A percentile compares a stretch with the other conserved stretches of the same genome.
phyloP scores from a whole-genome alignment of 2,888 invertebrate genomes.

The Cordilura impudica region DNA sequence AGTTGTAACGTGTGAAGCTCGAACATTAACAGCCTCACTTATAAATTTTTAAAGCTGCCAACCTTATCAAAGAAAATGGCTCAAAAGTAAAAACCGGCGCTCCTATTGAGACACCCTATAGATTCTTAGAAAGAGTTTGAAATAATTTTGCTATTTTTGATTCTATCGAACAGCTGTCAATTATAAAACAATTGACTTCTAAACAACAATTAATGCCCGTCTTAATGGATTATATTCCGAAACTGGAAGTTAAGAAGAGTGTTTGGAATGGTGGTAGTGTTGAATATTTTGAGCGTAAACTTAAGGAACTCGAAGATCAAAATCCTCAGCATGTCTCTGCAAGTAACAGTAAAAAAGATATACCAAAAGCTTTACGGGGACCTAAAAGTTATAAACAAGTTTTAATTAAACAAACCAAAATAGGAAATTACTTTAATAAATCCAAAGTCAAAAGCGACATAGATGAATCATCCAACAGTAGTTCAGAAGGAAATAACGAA shows the following conservation, averaged over 20 bases:
- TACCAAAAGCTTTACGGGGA: constrained; percentile 70
- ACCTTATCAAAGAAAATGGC: no score
- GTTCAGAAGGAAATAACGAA: constrained; percentile 33
- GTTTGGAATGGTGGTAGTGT: constrained; percentile 79
- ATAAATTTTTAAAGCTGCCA: no score
- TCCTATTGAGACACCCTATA: no score
- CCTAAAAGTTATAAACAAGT: constrained; percentile 72
- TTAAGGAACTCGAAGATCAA: constrained; percentile 70
- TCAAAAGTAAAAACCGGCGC: no score
- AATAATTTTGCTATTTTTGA: no score
- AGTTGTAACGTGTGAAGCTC: no score
- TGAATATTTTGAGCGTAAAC: constrained; percentile 78
- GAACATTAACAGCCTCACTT: no score
- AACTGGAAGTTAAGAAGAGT: constrained; percentile 76
- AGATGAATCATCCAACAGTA: constrained; percentile 30
- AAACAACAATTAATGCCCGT: constrained; percentile 79
- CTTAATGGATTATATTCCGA: constrained; percentile 80
- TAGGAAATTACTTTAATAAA: constrained; percentile 68
- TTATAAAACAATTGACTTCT: constrained; percentile 81
- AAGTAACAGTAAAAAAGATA: constrained; percentile 61
- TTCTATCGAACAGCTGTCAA: no score
- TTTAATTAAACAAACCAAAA: constrained; percentile 71
- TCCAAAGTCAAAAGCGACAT: constrained; percentile 29
- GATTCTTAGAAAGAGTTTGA: no score
- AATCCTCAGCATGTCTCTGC: constrained; percentile 65